Base-by-base conservation (phyloP, 2,888 invertebrate genomes). In the Drosophila mimica region DNA sequence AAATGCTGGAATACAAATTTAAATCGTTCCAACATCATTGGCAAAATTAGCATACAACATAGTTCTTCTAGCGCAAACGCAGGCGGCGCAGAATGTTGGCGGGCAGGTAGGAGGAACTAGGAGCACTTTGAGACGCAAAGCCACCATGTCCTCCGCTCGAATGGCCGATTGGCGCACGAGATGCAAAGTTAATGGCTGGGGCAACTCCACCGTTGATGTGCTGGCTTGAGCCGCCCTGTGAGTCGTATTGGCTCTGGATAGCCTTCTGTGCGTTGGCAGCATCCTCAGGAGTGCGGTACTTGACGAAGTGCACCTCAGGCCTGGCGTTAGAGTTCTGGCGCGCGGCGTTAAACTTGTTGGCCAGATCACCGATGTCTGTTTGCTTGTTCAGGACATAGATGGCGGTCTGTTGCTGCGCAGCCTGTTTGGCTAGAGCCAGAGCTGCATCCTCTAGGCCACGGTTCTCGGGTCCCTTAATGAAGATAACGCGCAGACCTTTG, bases 401-500 rank as follows among this genome's bases (percentile, higher is more conserved):
- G 69, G 89, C 91, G 31, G 92, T 92, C 70, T 75, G 81, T 34
- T 92, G 91, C 63, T 92, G 84, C 52, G 82, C 83, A 68, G 89
- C 88, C 60, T 89, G 85, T 68, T 85, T 90, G 58, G 88, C 90
- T 66, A 91, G 69, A 31, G 81, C 79, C 51, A 92, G 81, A n/a
- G 90, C 92, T 46, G 92, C 91, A 63, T 91, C 82, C 70, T 91
- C 91, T 28, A 91, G 40, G 4, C 87, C 91, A 62, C 79, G 89
- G 70, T 91, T 91, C 73, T 92, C 92, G 72, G 92, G 92, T 40
- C 88, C 89, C 86, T 89, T 92, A 78, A 93, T 92, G 82, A 93
- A 92, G 54, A 93, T 77, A 2, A 93, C 92, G n/a, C 92, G 92
- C 30, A 92, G 87, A 30, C 83, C 86, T 78, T 82, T 86, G 71